Base-by-base conservation (phyloP, 2,797 vertebrate species). In the Argentina silus region DNA sequence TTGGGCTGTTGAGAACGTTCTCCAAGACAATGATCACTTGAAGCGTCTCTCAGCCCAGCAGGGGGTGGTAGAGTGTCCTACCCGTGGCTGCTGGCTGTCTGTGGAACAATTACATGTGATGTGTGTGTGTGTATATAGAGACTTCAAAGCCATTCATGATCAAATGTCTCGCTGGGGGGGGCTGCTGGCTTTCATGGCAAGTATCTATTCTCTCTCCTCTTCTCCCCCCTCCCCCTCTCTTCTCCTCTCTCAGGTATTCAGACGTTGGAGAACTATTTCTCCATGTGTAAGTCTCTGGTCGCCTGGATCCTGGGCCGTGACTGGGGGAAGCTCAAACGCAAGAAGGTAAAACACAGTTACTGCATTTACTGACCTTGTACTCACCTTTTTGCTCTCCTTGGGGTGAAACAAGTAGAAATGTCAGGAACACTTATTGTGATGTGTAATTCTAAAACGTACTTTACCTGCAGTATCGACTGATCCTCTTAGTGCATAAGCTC, bases 231-330 rank as follows among this genome's bases (percentile, higher is more conserved):
- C 36, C 14, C 12, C 10, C 10, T 56, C 36, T 12, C n/a, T 47
- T 55, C 57, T 14, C 10, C 50, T 9, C 10, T 9, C 63, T n/a
- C 71, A 91, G 76, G 88, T 44, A 90, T 90, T 76, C 85, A 85
- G 70, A 84, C 84, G 2, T 81, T 91, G 21, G 83, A 84, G 61
- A 88, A 85, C 79, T 91, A 86, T 76, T 91, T 91, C 77, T 89
- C 88, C 47, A 89, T 91, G 90, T 92, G 89, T 53, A 88, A 82
- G 72, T 91, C 88, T 7, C 86, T 91, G 2, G 72, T 88, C 70
- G 81, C 88, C 43, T 92, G 88, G 90, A 85, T 93, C 74, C 63
- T 89, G n/a, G 80, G 89, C 3, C 82, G 85, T 6, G 86, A 88
- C 78, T 90, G 87, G 90, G 88, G 88, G 7, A 72, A 71, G 67